Evolutionary conservation across 2,888 invertebrate species (phyloP), one percentile per base, ranked within the genome.

Genomic region (Oasisia sp.): DNA sequence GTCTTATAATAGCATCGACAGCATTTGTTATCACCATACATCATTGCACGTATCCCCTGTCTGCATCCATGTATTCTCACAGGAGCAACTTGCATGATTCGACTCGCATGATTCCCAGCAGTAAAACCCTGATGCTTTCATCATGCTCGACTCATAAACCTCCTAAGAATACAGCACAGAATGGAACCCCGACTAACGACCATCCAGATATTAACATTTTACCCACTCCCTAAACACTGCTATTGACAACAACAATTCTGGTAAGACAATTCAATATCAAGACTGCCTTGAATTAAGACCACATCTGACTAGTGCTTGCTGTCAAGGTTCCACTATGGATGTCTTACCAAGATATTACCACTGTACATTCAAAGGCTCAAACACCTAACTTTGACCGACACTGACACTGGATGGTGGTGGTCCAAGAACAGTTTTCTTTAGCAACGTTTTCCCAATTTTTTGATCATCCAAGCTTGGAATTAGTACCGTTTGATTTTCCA

Each of bases 1-100:
- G 74, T 74, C 19, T 74, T 74, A 19, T 27, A 1, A 58, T 58
- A 74, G 74, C 74, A 74, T 19, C n/a, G 74, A 74, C 74, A 74
- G 74, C 27, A 27, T 74, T 74, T 19, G 27, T n/a, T 74, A 50
- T 74, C n/a, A 74, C 7, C 74, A 74, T 27, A 74, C 74, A 27
- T 74, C 74, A 74, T 74, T 74, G 74, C 74, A 74, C 74, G 27
- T 74, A 74, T 74, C 27, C 74, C 74, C 74, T 74, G 74, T 74
- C 27, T 74, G 27, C 27, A 27, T 19, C 74, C 19, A n/a, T 8
- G 14, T 50, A 50, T 14, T 50, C 14, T 19, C 74, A 74, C 27
- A 74, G 74, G 74, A 19, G 14, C 74, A 50, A 50, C 50, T 14
- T 4, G 38, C 38, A 38, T 50, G 12, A 50, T 50, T 50, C 50